Percentiles rank a stretch among this genome's conserved stretches.
phyloP scores from a whole-genome alignment of 2,797 vertebrate genomes.

The Semotilus atromaculatus region DNA sequence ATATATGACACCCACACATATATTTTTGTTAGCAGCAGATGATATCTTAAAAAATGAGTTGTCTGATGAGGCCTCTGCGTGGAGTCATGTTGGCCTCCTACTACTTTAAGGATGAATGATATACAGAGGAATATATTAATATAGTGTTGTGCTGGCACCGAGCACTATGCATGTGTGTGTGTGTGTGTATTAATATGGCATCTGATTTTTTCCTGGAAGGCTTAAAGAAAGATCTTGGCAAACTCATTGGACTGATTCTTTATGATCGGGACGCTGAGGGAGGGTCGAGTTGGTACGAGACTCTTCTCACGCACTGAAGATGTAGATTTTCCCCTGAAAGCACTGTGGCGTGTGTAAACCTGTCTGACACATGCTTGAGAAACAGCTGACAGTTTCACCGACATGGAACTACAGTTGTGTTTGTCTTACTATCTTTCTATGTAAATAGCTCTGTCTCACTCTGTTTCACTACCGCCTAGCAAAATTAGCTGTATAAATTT shows the following conservation, averaged over 20 bases:
- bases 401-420: slow-evolving; percentile 41
- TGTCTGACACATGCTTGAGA: slow-evolving; percentile 64
- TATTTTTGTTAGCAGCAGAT: slow-evolving; percentile 71
- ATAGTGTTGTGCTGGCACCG: no score
- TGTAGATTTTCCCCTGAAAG: neutral
- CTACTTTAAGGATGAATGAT: neutral
- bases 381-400: slow-evolving; percentile 27
- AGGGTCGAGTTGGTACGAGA: no score
- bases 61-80: neutral
- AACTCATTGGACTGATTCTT: no score
- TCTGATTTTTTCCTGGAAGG: no score
- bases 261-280: no score
- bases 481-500: no score
- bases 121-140: no score
- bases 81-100: neutral
- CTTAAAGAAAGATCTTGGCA: no score
- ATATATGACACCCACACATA: slow-evolving; percentile 65
- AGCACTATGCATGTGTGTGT: no score
- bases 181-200: no score
- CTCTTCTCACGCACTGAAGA: no score
- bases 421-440: neutral
- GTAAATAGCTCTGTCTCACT: no score
- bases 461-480: neutral
- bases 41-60: slow-evolving; percentile 62
- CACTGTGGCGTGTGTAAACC: slow-evolving; percentile 69